Base-by-base conservation (phyloP, 2,113 vertebrate species). In the Pomatorhinus ruficollis region DNA sequence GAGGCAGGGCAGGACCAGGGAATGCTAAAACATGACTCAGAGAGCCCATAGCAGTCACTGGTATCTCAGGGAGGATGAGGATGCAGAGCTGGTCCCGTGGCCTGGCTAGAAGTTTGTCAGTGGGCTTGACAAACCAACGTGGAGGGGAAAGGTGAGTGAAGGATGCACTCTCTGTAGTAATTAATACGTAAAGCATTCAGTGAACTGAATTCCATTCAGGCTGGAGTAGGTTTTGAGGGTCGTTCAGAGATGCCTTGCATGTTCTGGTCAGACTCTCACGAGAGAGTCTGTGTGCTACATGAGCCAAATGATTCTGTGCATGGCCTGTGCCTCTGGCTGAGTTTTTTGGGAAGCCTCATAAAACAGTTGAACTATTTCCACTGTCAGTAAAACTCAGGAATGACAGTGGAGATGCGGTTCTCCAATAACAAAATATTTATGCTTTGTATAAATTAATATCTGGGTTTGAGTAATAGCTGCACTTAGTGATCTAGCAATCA, bases 221-320 rank as follows among this genome's bases (percentile, higher is more conserved):
- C n/a, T 91, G 20, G 20, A 5, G 3, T 31, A 17, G 6, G 5
- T 37, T 87, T 83, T 33, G 15, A 40, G 53, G 15, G 12, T 10
- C 64, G 16, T 52, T 89, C 35, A 60, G 80, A 42, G 69, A 5
- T 18, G 20, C 37, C 12, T 53, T 49, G 37, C 25, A 20, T 27
- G 9, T 84, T 68, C 42, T 60, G 37, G 16, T 81, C 35, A 44
- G 49, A 28, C n/a, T 72, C 20, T 35, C 7, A 44, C 0, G 1
- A 11, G 19, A 65, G 31, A 90, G 0, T 24, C 2, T 7, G 1
- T 10, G 23, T 61, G 42, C 60, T 75, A 42, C 6, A 1, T 45
- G 54, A 94, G 60, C 53, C 33, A 72, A 14, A 52, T 44, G 11
- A 44, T 84, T 57, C 24, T 39, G n/a, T 87, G 57, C 24, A 8